Evolutionary conservation across 1,140 invertebrate species (phyloP).

Genomic region (Drosophila pseudoobscura): DNA sequence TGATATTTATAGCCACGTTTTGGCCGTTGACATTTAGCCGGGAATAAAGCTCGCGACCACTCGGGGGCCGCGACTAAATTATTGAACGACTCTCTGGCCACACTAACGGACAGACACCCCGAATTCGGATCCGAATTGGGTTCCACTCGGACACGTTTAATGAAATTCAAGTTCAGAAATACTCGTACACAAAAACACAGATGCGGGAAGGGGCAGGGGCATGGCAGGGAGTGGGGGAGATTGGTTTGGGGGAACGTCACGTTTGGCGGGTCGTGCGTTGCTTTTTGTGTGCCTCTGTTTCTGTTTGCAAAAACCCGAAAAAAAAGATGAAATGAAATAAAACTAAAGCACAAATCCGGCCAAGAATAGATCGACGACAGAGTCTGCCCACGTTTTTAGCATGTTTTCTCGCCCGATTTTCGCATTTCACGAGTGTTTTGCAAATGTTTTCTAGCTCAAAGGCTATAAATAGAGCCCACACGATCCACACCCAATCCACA

Average conservation of each 20-base stretch:
- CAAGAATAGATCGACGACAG: constrained; percentile 39
- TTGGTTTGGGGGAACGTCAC: constrained; percentile 43
- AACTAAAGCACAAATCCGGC: constrained; percentile 31
- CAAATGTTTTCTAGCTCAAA: constrained; percentile 59
- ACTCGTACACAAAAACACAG: constrained; percentile 28
- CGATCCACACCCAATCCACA: constrained; percentile 30
- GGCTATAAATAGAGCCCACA: constrained; percentile 56
- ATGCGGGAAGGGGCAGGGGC: constrained; percentile 4
- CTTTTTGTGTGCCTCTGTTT: constrained; percentile 27
- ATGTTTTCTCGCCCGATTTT: constrained; percentile 46
- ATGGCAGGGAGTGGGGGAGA: background rate
- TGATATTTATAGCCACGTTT: constrained; percentile 70
- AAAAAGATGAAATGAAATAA: constrained; percentile 27
- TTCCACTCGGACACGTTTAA: constrained; percentile 40
- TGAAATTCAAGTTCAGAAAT: constrained; percentile 65
- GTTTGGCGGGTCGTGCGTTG: constrained; percentile 68
- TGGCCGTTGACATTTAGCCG: constrained; percentile 72
- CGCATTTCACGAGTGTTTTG: constrained; percentile 45
- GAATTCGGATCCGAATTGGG: constrained; percentile 3
- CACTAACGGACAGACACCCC: constrained; percentile 28
- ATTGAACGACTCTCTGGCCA: constrained; percentile 26
- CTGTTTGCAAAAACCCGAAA: constrained; percentile 57
- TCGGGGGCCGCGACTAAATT: constrained; percentile 26
- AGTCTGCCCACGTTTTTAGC: constrained; percentile 64
- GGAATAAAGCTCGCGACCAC: constrained; percentile 33